Evolutionary conservation across 2,888 invertebrate genomes (phyloP), one percentile per base, ranked within the genome.

Genomic region (Salpingus planirostris): DNA sequence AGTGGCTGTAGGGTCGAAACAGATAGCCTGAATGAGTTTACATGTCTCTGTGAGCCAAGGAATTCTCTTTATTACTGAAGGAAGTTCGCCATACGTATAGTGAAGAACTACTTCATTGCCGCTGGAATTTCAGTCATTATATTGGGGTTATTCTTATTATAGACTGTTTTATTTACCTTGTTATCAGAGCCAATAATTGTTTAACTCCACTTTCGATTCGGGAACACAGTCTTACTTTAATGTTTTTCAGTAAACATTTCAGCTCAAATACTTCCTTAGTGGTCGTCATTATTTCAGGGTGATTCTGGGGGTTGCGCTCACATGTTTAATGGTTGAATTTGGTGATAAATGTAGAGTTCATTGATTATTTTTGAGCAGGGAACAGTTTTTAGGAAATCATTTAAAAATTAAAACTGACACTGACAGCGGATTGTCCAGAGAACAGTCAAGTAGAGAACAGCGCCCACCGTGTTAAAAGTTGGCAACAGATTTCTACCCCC

Each of bases 1-100:
- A 23, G 79, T 77, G 31, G 87, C 88, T 36, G 80, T 75, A 1
- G 86, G 83, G 65, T 89, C 87, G 63, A 90, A 89, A 60, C 87
- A 86, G 59, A 88, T 68, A 54, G 78, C 78, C 56, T 78, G 72
- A 35, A 81, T 72, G 21, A 65, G 33, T 49, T 64, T 64, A 27
- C 52, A 49, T 21, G 52, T 53, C 33, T 64, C 64, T 10, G 52
- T 55, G 33, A 61, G 55, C 66, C 66, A 66, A 29, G 63, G 60
- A 27, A 66, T 53, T 40, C 58, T 50, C 46, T 57, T 65, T 18
- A 65, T 33, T 24, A 63, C 55, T 13, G 63, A 54, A 10, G 59
- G 47, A 22, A 65, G 41, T 42, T 64, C 65, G 11, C 66, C 65
- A 47, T 59, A 65, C 13, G 55, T 57, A 37, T 66, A 66, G 40